Evolutionary conservation across 2,797 vertebrate species (phyloP), one percentile per base, ranked within the genome.

Genomic region (Micropoecilia bifurca): DNA sequence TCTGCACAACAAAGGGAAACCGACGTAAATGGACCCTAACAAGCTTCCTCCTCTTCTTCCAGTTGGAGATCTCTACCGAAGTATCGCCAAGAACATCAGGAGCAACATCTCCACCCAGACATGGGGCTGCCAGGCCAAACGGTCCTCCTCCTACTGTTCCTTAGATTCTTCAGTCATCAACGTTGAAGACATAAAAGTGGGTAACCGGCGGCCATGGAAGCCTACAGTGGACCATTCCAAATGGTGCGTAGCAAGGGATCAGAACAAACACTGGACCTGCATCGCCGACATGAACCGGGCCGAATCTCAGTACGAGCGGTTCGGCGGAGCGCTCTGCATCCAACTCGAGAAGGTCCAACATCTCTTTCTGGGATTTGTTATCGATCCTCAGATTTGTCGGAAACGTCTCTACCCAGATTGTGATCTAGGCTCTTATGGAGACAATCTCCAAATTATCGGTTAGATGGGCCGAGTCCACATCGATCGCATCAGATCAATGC

Each of bases 301-400:
- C 16, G 18, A 4, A 39, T 36, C 30, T 39, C 61, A 63, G 61
- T 63, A 20, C 33, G 0, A 20, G 61, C 61, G 61, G 16, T 36
- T 18, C 30, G 61, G 61, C 16, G 61, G 61, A 12, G 59, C 59
- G 16, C 30, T 63, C 14, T 63, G 59, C 59, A 63, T 63, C 59
- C 1, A 20, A 2, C 10, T 8, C 2, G 28, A 63, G 59, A 4
- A 1, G 59, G 59, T 63, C 33, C 59, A 63, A 16, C 0, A 7
- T 7, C 14, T 20, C 13, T 63, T 63, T 63, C 59, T 30, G 30
- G 0, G 1, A 20, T 63, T 63, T 20, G 33, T 16, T 36, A 0
- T 0, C 6, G 30, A 18, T 20, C 59, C 59, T 63, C 28, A 59
- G n/a, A 0, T 0, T 0, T 63, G 59, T 36, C 30, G 1, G 59